These are phyloP conservation scores for Nemotelus pantherinus DNA, from an alignment of 2,888 invertebrate species.

Conservation along the genomic window DNA sequence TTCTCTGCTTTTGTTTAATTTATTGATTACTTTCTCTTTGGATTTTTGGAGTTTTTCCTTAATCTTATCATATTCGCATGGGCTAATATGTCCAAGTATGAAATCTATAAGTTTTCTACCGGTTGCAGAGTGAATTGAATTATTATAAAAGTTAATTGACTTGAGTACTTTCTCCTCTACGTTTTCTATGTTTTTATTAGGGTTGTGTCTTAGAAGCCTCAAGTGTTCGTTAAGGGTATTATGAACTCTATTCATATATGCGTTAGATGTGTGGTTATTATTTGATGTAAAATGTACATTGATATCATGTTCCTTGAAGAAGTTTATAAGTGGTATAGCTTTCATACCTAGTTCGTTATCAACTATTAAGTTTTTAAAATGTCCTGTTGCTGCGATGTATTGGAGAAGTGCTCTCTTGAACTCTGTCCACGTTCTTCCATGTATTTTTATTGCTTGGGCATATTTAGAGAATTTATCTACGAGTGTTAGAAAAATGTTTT, in stretches of 20 bases:
- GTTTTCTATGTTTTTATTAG: too few species aligned
- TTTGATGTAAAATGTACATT: neutral
- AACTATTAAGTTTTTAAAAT: slow-evolving; percentile 4
- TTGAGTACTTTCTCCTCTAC: neutral
- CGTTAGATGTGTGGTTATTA: neutral
- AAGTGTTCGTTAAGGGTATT: too few species aligned
- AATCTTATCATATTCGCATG: too few species aligned
- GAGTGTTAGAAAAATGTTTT: too few species aligned
- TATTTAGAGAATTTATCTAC: too few species aligned
- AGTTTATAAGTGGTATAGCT: neutral
- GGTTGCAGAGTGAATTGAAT: too few species aligned
- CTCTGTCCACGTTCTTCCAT: neutral
- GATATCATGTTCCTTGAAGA: neutral
- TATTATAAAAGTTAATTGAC: neutral
- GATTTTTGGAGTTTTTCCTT: too few species aligned
- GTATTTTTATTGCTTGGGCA: too few species aligned
- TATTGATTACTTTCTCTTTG: too few species aligned
- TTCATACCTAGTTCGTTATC: neutral
- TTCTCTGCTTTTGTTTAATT: neutral
- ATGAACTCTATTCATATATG: neutral
- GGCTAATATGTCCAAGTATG: too few species aligned
- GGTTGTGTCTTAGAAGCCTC: neutral
- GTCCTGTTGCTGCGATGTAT: slow-evolving; percentile 1
- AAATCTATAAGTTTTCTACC: too few species aligned
- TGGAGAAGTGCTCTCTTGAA: slow-evolving; percentile 17